phyloP scores from a whole-genome alignment of 1,140 invertebrate species.

The Diachasma alloeum region DNA sequence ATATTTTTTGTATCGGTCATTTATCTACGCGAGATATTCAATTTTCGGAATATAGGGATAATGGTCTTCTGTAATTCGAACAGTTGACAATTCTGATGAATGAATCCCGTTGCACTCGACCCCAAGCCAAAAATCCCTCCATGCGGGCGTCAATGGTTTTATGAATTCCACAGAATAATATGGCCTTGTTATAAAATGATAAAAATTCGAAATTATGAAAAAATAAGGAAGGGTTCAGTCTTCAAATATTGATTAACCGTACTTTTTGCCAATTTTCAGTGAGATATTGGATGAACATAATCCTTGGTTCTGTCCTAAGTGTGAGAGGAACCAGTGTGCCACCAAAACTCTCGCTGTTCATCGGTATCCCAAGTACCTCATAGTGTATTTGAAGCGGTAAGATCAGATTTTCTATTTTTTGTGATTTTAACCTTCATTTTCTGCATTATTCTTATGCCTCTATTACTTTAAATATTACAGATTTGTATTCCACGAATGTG shows the following conservation, averaged over 20 bases:
- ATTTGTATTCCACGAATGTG: constrained; percentile 76
- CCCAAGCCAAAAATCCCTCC: too few relatives aligned
- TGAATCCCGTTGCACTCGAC: too few relatives aligned
- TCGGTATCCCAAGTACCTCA: constrained; percentile 75
- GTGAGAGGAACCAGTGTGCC: constrained; percentile 74
- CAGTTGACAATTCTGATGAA: too few relatives aligned
- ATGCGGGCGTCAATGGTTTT: too few relatives aligned
- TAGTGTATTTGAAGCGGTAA: constrained; percentile 77
- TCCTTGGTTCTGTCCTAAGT: constrained; percentile 77
- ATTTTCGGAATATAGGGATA: too few relatives aligned
- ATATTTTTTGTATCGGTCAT: too few relatives aligned
- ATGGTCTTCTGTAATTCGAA: too few relatives aligned
- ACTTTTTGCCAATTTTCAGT: constrained; percentile 56
- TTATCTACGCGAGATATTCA: too few relatives aligned
- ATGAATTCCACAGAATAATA: too few relatives aligned
- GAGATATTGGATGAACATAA: constrained; percentile 76
- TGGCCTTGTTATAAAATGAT: too few relatives aligned
- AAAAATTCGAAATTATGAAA: too few relatives aligned
- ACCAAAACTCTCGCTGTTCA: constrained; percentile 77
- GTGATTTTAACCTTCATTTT: not conserved
- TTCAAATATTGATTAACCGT: not conserved
- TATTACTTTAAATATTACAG: constrained; percentile 55
- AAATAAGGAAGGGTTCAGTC: too few relatives aligned
- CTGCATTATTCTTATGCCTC: not conserved
- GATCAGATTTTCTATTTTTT: constrained; percentile 5